These are phyloP conservation scores for Oxyscelio sp. DNA, from an alignment of 2,888 invertebrate genomes.

Conservation along the genomic window DNA sequence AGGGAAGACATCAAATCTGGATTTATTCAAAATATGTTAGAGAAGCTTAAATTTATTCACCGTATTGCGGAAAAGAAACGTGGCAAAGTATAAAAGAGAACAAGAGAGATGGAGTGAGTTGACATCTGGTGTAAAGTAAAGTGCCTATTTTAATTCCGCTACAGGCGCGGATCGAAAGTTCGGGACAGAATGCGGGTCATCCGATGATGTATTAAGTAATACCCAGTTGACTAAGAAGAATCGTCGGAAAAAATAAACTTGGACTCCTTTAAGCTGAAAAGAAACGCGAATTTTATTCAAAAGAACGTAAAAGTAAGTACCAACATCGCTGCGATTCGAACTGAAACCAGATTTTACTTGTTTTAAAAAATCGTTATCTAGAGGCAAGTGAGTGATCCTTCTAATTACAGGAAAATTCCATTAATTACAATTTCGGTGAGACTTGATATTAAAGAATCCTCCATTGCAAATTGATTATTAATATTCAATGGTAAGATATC, in stretches of 20 bases:
- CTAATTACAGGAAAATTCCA: too few species aligned
- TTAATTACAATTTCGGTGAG: too few species aligned
- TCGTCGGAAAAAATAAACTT: slow-evolving; percentile 6
- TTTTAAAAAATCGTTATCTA: too few species aligned
- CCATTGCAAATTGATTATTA: too few species aligned
- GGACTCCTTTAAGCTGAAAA: too few species aligned
- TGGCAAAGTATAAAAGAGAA: slow-evolving; percentile 19
- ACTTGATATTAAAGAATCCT: too few species aligned
- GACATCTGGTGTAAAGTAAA: slow-evolving; percentile 48
- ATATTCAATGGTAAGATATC: too few species aligned
- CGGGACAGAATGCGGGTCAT: slow-evolving; percentile 70
- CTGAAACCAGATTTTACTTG: too few species aligned
- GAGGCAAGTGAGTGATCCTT: too few species aligned
- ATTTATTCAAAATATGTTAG: neutral
- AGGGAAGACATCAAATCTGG: neutral
- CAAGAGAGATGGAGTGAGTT: slow-evolving; percentile 6
- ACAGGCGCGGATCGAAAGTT: slow-evolving; percentile 66
- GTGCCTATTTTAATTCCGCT: slow-evolving; percentile 66
- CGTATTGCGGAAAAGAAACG: neutral
- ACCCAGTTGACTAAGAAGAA: slow-evolving; percentile 26
- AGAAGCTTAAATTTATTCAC: neutral
- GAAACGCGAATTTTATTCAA: too few species aligned
- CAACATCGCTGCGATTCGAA: too few species aligned
- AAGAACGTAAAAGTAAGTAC: too few species aligned
- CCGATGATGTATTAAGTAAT: slow-evolving; percentile 61